Conservation (phyloP, 2,797 vertebrate genomes). For the Muscicapa comitata region DNA sequence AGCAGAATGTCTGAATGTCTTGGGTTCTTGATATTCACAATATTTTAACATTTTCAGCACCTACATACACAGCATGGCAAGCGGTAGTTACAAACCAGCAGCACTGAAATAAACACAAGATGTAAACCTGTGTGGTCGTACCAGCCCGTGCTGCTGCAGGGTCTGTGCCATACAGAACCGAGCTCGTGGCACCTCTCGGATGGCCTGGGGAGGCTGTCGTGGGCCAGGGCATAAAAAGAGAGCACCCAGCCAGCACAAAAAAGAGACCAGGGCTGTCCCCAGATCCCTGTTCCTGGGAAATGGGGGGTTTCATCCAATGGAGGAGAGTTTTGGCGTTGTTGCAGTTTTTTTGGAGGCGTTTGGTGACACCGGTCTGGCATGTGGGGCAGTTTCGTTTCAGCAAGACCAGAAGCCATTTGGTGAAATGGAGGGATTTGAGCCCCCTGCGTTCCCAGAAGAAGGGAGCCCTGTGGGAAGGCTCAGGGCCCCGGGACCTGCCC, state of each 20-base stretch:
- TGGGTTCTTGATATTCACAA: neutral
- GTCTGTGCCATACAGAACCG: fast-evolving
- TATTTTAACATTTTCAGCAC: slow-evolving; percentile 24
- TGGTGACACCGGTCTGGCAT: neutral
- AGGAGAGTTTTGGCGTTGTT: neutral
- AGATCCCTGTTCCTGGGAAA: neutral
- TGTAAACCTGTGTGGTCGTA: neutral
- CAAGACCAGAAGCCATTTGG: neutral
- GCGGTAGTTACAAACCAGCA: neutral
- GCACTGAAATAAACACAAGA: neutral
- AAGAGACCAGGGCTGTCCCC: neutral
- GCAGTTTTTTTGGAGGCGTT: fast-evolving
- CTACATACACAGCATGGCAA: neutral
- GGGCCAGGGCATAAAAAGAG: neutral
- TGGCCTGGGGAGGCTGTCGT: fast-evolving
- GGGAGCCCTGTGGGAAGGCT: neutral
- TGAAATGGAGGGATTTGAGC: neutral
- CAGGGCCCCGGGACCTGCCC: neutral
- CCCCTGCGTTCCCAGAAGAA: neutral
- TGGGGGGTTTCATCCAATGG: fast-evolving
- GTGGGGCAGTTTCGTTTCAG: neutral
- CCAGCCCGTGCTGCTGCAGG: neutral
- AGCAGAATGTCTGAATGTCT: slow-evolving; percentile 20
- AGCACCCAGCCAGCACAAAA: neutral
- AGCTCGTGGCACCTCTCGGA: neutral